phyloP scores from a whole-genome alignment of 2,888 invertebrate species.

The Craniophora ligustri region DNA sequence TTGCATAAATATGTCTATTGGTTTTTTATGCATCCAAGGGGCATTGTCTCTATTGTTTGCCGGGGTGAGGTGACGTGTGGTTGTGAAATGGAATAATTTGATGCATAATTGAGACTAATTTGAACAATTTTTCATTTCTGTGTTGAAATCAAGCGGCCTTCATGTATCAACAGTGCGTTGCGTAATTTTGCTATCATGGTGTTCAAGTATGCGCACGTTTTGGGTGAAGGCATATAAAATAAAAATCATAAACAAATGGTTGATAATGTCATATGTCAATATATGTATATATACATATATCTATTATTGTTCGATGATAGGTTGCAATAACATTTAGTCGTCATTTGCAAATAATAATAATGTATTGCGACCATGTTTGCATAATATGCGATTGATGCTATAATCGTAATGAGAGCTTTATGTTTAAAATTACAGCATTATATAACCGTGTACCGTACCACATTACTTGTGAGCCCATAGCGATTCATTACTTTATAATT shows the following conservation, averaged over 20 bases:
- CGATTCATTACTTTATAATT: too few species aligned
- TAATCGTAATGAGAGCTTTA: not conserved
- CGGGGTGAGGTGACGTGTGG: constrained; percentile 40
- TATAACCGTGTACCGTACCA: too few species aligned
- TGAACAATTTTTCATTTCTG: constrained; percentile 66
- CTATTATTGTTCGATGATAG: constrained; percentile 8
- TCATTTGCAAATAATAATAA: constrained; percentile 9
- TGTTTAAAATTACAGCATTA: not conserved
- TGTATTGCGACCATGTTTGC: constrained; percentile 22
- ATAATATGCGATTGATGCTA: constrained; percentile 17
- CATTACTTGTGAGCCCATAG: too few species aligned
- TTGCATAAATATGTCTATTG: constrained; percentile 47
- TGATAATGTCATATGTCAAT: constrained; percentile 13
- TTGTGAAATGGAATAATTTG: constrained; percentile 62
- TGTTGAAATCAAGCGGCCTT: constrained; percentile 64
- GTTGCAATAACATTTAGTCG: constrained; percentile 8
- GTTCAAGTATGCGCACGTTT: constrained; percentile 14
- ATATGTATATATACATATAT: not conserved
- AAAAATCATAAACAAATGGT: constrained; percentile 18
- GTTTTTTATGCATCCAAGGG: constrained; percentile 35
- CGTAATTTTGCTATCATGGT: constrained; percentile 27
- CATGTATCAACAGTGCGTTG: constrained; percentile 41
- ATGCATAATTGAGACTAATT: constrained; percentile 65
- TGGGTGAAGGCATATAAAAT: constrained; percentile 15
- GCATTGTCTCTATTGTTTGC: constrained; percentile 51